Base-by-base conservation (phyloP, 2,797 vertebrate genomes). In the Nothura maculosa region DNA sequence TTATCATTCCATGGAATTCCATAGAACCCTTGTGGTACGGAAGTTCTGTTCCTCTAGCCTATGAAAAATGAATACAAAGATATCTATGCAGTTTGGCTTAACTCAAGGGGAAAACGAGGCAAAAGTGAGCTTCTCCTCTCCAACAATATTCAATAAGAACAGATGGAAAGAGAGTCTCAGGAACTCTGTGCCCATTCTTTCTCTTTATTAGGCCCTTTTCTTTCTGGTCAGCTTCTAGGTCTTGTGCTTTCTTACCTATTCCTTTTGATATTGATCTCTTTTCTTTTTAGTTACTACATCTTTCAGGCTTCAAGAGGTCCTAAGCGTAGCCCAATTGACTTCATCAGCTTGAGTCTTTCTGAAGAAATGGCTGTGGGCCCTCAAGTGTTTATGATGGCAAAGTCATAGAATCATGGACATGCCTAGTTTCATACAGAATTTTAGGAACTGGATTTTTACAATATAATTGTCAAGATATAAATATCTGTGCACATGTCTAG, bases 371-470 rank as follows among this genome's bases (percentile, higher is more conserved):
- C 68, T 57, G 63, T 80, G 15, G 10, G 6, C 32, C 55, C 67
- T 3, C 48, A 82, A 80, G 52, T 80, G 80, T 77, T 82, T 90
- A 72, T 64, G 40, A 64, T 68, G n/a, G 25, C 40, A 89, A 80
- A 17, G 40, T 82, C 58, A 67, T 70, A 30, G 50, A 81, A 81
- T 85, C 91, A 45, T 30, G 90, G 21, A 15, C 25, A 63, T 90
- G 86, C 83, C 66, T 68, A 74, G 74, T 89, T 92, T 82, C 48
- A 62, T 36, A 1, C 80, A 57, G 34, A 77, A 42, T 84, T 84
- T 66, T 82, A 82, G 45, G 8, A 0, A 0, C 2, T 30, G n/a
- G 20, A 38, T 67, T 68, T 82, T 90, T 77, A 8, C 12, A 61
- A 40, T 40, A 9, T 54, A 72, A 74, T 70, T 89, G 28, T 77